Conservation (phyloP, 2,113 vertebrate species). For the Sclerurus mexicanus region DNA sequence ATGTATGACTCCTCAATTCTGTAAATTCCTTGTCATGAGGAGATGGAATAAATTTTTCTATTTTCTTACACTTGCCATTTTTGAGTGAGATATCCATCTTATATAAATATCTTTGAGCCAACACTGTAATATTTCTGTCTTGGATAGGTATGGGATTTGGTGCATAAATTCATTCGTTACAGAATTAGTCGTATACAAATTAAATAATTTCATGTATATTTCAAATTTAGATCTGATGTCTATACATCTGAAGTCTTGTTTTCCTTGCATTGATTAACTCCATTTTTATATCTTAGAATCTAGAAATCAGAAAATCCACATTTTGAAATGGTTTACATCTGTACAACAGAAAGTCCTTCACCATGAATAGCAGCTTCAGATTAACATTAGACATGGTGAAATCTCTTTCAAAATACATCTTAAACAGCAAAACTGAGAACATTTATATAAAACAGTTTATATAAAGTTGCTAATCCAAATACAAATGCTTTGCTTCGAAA, state of each 20-base stretch:
- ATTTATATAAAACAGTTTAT: conserved; percentile 10
- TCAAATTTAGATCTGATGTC: neutral
- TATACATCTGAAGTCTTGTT: neutral
- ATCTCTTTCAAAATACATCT: conserved; percentile 48
- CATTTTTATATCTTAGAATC: neutral
- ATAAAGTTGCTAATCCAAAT: conserved; percentile 59
- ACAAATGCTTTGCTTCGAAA: conserved; percentile 50
- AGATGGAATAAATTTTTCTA: neutral
- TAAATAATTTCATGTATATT: neutral
- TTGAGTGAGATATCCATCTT: neutral
- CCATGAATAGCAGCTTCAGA: conserved; percentile 24
- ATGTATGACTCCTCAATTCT: neutral
- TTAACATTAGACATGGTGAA: conserved; percentile 39
- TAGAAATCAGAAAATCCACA: neutral
- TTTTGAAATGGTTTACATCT: neutral
- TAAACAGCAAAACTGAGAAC: neutral
- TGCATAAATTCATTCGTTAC: neutral
- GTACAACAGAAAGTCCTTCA: neutral
- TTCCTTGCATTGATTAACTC: neutral
- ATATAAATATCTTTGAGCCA: neutral
- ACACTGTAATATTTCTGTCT: neutral
- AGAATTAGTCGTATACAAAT: neutral
- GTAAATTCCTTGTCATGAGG: neutral
- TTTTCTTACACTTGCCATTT: neutral
- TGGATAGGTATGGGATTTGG: neutral